Evolutionary conservation across 2,113 vertebrate genomes (phyloP).

Genomic region (Archocentrus centrarchus): DNA sequence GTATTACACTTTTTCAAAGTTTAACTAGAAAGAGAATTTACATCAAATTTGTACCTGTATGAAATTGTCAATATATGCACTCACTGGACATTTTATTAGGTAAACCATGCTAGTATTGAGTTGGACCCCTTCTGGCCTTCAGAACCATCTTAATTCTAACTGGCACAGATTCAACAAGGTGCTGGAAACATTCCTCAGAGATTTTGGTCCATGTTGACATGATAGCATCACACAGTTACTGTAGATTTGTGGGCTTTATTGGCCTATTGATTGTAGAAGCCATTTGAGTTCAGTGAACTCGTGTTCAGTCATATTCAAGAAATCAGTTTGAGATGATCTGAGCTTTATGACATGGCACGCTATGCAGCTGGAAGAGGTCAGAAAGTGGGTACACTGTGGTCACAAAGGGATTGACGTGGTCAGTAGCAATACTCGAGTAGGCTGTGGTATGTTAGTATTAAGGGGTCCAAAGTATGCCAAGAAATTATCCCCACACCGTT

Average conservation of each 20-base stretch:
- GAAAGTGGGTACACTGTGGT: not conserved
- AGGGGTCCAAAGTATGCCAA: not conserved
- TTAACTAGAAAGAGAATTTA: not conserved
- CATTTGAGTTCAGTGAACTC: no score
- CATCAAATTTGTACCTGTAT: not conserved
- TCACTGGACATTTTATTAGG: not conserved
- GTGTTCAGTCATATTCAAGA: no score
- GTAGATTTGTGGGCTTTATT: no score
- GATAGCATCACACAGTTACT: not conserved
- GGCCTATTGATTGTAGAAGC: no score
- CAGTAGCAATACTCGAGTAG: not conserved
- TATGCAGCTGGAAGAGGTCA: no score
- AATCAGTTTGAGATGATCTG: no score
- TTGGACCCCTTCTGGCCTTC: not conserved
- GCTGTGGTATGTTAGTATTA: accelerated
- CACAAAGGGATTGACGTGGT: not conserved
- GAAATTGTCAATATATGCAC: not conserved
- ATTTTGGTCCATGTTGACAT: not conserved
- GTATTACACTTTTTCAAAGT: not conserved
- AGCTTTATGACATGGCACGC: no score
- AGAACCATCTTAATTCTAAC: not conserved
- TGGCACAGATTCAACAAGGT: not conserved
- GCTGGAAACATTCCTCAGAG: not conserved
- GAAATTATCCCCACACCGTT: not conserved
- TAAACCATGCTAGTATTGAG: not conserved